Conservation (phyloP, 2,797 vertebrate species). For the Arremon aurantiirostris region DNA sequence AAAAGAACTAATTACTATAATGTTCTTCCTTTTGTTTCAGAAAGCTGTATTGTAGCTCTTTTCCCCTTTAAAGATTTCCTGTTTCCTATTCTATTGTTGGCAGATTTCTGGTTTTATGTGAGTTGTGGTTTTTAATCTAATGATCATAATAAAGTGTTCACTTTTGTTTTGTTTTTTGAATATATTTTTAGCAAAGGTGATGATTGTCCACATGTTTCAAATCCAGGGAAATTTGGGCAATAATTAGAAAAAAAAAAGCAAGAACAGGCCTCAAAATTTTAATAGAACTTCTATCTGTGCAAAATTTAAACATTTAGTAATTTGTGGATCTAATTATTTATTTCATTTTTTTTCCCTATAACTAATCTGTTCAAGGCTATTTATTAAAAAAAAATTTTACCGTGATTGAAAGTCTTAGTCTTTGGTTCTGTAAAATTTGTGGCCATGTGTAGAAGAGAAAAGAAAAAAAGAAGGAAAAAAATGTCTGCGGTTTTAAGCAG, state of each 20-base stretch:
- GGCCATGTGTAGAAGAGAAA: neutral
- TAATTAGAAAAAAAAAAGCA: neutral
- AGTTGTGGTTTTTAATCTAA: neutral
- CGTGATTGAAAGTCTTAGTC: neutral
- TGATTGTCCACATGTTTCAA: neutral
- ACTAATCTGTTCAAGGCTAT: neutral
- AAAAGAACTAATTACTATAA: slow-evolving; percentile 16
- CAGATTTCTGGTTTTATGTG: neutral
- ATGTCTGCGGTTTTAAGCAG: neutral
- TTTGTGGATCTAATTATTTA: neutral
- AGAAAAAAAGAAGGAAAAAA: neutral
- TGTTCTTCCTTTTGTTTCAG: slow-evolving; percentile 42
- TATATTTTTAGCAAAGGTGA: neutral
- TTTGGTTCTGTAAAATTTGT: neutral
- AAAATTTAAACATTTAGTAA: neutral
- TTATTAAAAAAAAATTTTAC: neutral
- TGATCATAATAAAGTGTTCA: neutral
- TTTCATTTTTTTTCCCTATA: neutral
- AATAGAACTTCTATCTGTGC: neutral
- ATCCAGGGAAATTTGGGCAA: neutral
- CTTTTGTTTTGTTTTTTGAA: neutral
- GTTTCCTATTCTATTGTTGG: slow-evolving; percentile 25
- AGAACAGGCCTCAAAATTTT: neutral
- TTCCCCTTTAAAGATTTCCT: slow-evolving; percentile 26
- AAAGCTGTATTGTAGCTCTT: neutral